Percentiles rank a stretch among this genome's conserved stretches.
Conservation (phyloP, 2,797 vertebrate genomes). For the Orestias chungarensis region DNA sequence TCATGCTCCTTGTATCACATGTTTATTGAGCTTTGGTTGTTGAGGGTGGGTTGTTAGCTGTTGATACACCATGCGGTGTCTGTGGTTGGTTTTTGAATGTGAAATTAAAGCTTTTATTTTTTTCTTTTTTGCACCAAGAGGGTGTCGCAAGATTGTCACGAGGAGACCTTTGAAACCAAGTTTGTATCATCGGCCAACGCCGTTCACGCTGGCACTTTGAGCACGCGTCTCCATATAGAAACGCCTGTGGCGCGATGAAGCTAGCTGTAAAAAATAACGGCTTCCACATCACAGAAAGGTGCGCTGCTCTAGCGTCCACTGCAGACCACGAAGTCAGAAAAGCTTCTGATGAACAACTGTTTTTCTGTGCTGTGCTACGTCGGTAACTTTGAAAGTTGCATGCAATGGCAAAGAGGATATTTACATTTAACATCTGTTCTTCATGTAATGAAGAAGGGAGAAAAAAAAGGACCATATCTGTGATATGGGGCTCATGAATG, state of each 20-base stretch:
- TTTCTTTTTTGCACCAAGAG: conserved; percentile 15
- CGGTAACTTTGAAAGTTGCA: background rate
- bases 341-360: background rate
- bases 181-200: background rate
- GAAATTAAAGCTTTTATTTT: conserved; percentile 14
- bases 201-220: conserved; percentile 12
- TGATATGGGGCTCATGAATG: background rate
- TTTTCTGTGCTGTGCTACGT: background rate
- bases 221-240: conserved; percentile 25
- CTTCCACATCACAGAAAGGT: conserved; percentile 68
- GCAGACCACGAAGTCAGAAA: conserved; percentile 25
- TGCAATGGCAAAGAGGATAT: background rate
- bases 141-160: conserved; percentile 14
- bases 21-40: conserved; percentile 29
- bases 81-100: conserved; percentile 43
- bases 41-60: conserved; percentile 23
- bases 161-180: conserved; percentile 5
- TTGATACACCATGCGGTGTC: conserved; percentile 27
- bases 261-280: conserved; percentile 52
- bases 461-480: background rate
- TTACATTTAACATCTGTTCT: background rate
- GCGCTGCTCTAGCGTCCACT: conserved; percentile 46
- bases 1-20: background rate
- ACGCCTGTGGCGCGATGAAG: conserved; percentile 40
- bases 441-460: background rate